Base-by-base conservation (phyloP, 1,140 invertebrate species). In the Mactra quadrangularis region DNA sequence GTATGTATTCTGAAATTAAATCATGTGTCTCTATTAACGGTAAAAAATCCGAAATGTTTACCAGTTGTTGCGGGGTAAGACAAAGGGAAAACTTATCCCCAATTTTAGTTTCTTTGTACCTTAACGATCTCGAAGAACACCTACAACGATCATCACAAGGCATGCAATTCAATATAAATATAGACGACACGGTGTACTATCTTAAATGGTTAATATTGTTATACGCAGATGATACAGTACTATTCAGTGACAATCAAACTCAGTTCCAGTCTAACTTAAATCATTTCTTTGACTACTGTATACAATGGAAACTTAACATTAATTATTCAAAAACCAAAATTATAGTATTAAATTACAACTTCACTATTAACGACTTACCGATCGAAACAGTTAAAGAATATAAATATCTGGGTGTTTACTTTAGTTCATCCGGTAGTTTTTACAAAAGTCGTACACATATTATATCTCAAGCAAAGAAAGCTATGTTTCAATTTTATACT, bases 211-310 rank as follows among this genome's bases (percentile, higher is more conserved):
- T 75, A 15, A 19, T 60, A 11, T 59, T 75, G 22, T 35, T 57
- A 3, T 75, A 75, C 41, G 72, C 72, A 45, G 72, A 75, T 25
- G 52, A 75, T 41, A 60, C 52, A 15, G 53, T 60, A 4, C 15
- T 72, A 11, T 0, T 72, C 1, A 47, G 68, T 31, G 31, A 33
- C 25, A 52, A 72, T 72, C 9, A 41, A 41, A 33, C 7, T 9
- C 9, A 7, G 13, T 75, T 47, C 55, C 0, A 75, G 2, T 13
- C 11, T 2, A 17, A 19, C 29, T 35, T n/a, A n/a, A n/a, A n/a
- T n/a, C n/a, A n/a, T n/a, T n/a, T n/a, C n/a, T n/a, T n/a, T n/a
- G n/a, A n/a, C n/a, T n/a, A n/a, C n/a, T n/a, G n/a, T n/a, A n/a
- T n/a, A n/a, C n/a, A n/a, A n/a, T n/a, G n/a, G n/a, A n/a, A n/a